Evolutionary conservation across 2,113 vertebrate species (phyloP), one percentile per base, ranked within the genome.

Genomic region (Salvelinus fontinalis): DNA sequence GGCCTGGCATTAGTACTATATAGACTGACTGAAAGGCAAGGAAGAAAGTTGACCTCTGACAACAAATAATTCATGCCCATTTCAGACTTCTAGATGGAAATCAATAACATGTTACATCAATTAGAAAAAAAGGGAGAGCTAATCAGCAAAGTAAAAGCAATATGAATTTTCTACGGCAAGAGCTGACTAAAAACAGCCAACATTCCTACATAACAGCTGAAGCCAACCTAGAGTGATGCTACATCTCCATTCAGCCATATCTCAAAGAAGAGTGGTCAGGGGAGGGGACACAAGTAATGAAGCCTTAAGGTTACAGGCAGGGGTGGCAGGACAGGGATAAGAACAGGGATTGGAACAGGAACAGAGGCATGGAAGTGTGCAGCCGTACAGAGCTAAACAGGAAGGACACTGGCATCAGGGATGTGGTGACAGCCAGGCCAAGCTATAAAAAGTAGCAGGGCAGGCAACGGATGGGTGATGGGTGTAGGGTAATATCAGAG

Each of bases 371-470:
- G 39, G 39, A 44, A 44, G 39, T 44, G 31, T 31, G 72, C 44
- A 64, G 27, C 69, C 67, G 48, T 69, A 57, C 64, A 68, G 51
- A 65, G 29, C 31, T 39, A 29, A 34, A 76, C 29, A 76, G 71
- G n/a, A 74, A 18, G 29, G 29, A 73, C 26, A 48, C n/a, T 76
- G 59, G 44, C 14, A 27, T 60, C 29, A 59, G 67, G 31, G 51
- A 71, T 74, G 73, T 75, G 75, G 71, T 75, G 75, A 77, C 75
- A 75, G 71, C 24, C 27, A 67, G 68, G 76, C 73, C 73, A 73
- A 78, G 73, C 76, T 79, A 74, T 79, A 76, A 79, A 82, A 60
- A 81, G 74, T n/a, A 75, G 59, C 74, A 75, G 49, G 62, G 8
- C n/a, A 62, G 59, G 59, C n/a, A 7, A 11, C 1, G 7, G 59